Evolutionary conservation across 2,113 vertebrate species (phyloP), one percentile per base, ranked within the genome.

Genomic region (Vireo altiloquus): DNA sequence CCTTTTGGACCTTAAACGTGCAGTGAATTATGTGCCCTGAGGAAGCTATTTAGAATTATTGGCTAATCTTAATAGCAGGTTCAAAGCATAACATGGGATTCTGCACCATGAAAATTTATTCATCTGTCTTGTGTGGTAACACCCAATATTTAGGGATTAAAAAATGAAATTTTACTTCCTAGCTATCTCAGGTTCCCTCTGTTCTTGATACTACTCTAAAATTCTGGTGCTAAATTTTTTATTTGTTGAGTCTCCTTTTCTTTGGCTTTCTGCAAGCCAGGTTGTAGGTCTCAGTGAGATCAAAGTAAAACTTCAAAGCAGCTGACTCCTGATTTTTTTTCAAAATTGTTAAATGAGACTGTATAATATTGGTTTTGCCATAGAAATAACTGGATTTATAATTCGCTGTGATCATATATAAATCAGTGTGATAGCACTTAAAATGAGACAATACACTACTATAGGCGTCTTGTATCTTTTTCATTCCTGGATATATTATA

Each of bases 241-340:
- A 53, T 74, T 74, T 0, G 0, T 47, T 17, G 11, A 40, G 11
- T 47, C 30, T 89, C 31, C 25, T 20, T 84, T 84, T 59, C 65
- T 76, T 71, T 82, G 69, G 31, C 70, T 40, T 40, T 40, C 39
- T 54, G 20, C 19, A 18, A 50, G 44, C 30, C 40, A 46, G 9
- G 28, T n/a, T 49, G 13, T 44, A 68, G 52, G 66, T 88, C 63
- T 82, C 31, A 28, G 65, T 28, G 52, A 94, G 78, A 91, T 90
- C 82, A 93, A 94, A 93, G 82, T 13, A 76, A 54, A 93, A 82
- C 57, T 90, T 96, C 70, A 87, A 95, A 95, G 84, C 9, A 49
- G 11, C 53, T 6, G 6, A 40, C 16, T 52, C 5, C 9, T 3
- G 3, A 10, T 6, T 49, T 68, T 90, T 87, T 85, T 92, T 61